Evolutionary conservation across 2,797 vertebrate species (phyloP), one percentile per base, ranked within the genome.

Genomic region (Acestrorhynchus altus): DNA sequence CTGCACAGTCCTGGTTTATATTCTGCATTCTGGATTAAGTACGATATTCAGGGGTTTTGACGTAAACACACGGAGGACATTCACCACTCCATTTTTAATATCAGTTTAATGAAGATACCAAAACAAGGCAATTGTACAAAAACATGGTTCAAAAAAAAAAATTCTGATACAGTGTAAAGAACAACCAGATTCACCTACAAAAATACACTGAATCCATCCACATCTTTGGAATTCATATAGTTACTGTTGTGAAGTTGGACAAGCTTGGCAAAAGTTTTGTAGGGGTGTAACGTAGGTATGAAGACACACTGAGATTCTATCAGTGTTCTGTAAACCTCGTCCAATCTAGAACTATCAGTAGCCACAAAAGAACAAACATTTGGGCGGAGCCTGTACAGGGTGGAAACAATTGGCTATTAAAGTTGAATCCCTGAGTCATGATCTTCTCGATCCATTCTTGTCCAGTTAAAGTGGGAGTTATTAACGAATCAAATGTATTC

Each of bases 31-130:
- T 52, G 49, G 18, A 72, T 57, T 42, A 11, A 24, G 20, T 22
- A 18, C 8, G 52, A n/a, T 42, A 69, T 74, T 65, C 5, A 57
- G 40, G 18, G 20, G 24, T 49, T 52, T 59, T 40, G 26, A 69
- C 28, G 12, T 8, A 15, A 24, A 40, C 59, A 22, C n/a, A n/a
- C n/a, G n/a, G n/a, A n/a, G n/a, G n/a, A n/a, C n/a, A n/a, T n/a
- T n/a, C n/a, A n/a, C n/a, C n/a, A n/a, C n/a, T n/a, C n/a, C n/a
- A n/a, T n/a, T n/a, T n/a, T n/a, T n/a, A n/a, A n/a, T n/a, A n/a
- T 57, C 8, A 24, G 4, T 56, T 24, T 56, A 57, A 31, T 42
- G n/a, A 13, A 54, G 8, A 24, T n/a, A n/a, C 31, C 31, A 35
- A 35, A 35, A 35, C 31, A 35, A 35, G 31, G 31, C 31, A 35